Percentiles rank a stretch among this genome's conserved stretches.
Evolutionary conservation across 2,797 vertebrate species (phyloP).

Genomic region (Parambassis ranga): DNA sequence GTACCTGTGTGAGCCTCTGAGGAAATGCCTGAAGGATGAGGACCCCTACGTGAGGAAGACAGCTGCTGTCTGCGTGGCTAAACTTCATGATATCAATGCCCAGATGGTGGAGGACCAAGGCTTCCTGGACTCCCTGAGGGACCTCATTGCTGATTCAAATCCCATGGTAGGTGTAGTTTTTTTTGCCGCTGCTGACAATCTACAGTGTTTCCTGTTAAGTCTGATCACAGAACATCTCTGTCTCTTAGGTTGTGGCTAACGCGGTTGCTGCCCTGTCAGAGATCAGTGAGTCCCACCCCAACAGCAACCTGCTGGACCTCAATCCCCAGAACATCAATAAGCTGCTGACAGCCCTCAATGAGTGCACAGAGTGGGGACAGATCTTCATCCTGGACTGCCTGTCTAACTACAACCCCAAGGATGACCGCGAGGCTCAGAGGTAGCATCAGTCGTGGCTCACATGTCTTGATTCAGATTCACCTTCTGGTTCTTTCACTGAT

Average conservation of each 20-base stretch:
- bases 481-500: background rate
- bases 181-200: too few relatives aligned
- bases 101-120: constrained; percentile 99
- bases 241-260: constrained; percentile 91
- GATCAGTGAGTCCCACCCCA: constrained; percentile 96
- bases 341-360: constrained; percentile 94
- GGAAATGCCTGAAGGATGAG: constrained; percentile 98
- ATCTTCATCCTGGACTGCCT: constrained; percentile 98
- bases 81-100: constrained; percentile 98
- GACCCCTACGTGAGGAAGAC: constrained; percentile 98
- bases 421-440: constrained; percentile 97
- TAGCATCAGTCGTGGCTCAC: too few relatives aligned
- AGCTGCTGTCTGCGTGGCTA: constrained; percentile 96
- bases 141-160: constrained; percentile 98
- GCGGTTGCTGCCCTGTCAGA: constrained; percentile 95
- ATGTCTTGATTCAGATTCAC: too few relatives aligned
- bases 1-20: constrained; percentile 96
- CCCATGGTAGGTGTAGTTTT: constrained; percentile 93
- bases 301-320: constrained; percentile 95
- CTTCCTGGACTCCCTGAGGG: constrained; percentile 95
- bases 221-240: too few relatives aligned
- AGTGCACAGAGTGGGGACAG: constrained; percentile 99
- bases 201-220: too few relatives aligned
- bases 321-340: constrained; percentile 99
- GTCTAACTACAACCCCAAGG: constrained; percentile 96